Evolutionary conservation across 2,888 invertebrate genomes (phyloP).

Genomic region (Danaus chrysippus): DNA sequence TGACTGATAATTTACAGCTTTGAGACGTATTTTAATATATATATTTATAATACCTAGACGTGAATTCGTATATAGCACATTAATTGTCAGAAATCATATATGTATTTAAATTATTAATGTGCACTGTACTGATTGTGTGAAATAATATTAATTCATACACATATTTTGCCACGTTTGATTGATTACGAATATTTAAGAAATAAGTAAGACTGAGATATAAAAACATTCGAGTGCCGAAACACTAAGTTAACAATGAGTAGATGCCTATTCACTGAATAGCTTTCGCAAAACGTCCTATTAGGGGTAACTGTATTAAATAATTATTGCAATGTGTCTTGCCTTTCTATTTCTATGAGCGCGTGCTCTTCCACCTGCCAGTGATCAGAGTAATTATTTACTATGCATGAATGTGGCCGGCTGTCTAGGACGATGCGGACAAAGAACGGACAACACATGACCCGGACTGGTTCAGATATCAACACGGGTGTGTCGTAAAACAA

Average conservation of each 20-base stretch:
- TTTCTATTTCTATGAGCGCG: constrained; percentile 78
- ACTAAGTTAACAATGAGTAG: constrained; percentile 23
- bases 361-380: constrained; percentile 73
- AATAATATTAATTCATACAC: background rate
- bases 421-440: constrained; percentile 75
- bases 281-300: constrained; percentile 78
- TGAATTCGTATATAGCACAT: constrained; percentile 3
- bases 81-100: constrained; percentile 8
- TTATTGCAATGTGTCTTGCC: constrained; percentile 79
- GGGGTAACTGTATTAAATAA: constrained; percentile 78
- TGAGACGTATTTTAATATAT: constrained; percentile 25
- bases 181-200: no score
- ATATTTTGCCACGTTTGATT: no score
- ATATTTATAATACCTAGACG: constrained; percentile 3
- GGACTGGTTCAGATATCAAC: constrained; percentile 68
- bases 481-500: constrained; percentile 65
- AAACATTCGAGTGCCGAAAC: no score
- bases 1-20: constrained; percentile 32
- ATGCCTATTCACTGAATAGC: constrained; percentile 77
- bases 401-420: constrained; percentile 75
- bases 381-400: constrained; percentile 78
- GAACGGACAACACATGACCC: constrained; percentile 60
- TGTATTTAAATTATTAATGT: background rate
- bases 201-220: no score
- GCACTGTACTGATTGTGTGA: background rate